phyloP scores from a whole-genome alignment of 2,888 invertebrate species.

The Spicauda simplicius region DNA sequence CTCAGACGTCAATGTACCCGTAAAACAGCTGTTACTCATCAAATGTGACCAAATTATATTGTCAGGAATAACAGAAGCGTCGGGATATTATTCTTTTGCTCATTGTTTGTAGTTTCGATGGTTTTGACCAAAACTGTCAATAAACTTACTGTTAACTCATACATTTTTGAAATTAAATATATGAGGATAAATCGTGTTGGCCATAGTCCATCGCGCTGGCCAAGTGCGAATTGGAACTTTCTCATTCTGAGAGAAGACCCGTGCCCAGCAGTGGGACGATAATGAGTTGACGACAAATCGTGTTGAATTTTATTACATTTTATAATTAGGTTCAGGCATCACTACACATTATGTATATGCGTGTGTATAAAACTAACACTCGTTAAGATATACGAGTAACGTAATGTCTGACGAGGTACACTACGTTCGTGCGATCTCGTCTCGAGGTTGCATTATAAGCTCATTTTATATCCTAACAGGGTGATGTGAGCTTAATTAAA shows the following conservation, averaged over 20 bases:
- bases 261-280: too few species aligned
- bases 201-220: too few species aligned
- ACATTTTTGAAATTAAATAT: too few species aligned
- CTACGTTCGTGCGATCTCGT: constrained; percentile 11
- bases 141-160: too few species aligned
- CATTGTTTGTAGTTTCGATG: not conserved
- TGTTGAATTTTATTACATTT: too few species aligned
- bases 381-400: not conserved
- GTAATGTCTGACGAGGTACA: constrained; percentile 5
- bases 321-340: too few species aligned
- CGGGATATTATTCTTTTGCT: constrained; percentile 5
- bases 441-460: constrained; percentile 63
- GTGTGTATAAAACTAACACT: not conserved
- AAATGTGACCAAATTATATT: constrained; percentile 29
- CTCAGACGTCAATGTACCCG: constrained; percentile 42
- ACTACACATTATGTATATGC: not conserved
- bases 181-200: too few species aligned
- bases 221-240: too few species aligned
- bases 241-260: too few species aligned
- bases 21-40: constrained; percentile 36
- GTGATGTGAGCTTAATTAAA: constrained; percentile 81
- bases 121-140: not conserved
- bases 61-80: constrained; percentile 9
- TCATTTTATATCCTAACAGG: constrained; percentile 76
- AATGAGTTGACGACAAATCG: too few species aligned